Percentiles rank a stretch among this genome's conserved stretches.
Conservation (phyloP, 1,140 invertebrate species). For the Maconellicoccus hirsutus region DNA sequence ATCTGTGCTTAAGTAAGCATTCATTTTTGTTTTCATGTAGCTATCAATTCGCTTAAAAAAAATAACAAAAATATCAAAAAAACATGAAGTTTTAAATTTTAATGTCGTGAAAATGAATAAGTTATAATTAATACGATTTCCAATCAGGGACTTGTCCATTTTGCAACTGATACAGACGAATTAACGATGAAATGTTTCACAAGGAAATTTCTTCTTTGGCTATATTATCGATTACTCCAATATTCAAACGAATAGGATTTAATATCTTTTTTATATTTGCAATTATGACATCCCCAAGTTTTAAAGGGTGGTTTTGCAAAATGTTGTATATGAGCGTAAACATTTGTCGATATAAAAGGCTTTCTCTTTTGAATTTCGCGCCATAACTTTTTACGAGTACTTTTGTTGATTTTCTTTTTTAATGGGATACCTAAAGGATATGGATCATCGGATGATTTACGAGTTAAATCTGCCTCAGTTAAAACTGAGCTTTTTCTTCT, state of each 20-base stretch:
- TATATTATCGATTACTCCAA: too few species aligned
- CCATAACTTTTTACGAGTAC: neutral
- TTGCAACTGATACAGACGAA: too few species aligned
- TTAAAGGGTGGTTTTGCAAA: neutral
- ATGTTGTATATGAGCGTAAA: neutral
- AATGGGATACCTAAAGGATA: neutral
- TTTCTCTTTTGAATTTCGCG: neutral
- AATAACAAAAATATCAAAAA: too few species aligned
- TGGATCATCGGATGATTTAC: neutral
- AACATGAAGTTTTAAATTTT: too few species aligned
- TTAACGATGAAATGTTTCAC: too few species aligned
- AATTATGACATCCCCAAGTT: constrained; percentile 4
- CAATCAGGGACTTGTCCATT: too few species aligned
- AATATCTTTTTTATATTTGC: neutral
- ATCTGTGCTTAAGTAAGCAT: too few species aligned
- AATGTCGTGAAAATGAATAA: too few species aligned
- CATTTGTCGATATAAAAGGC: neutral
- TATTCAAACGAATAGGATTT: neutral
- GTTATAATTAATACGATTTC: too few species aligned
- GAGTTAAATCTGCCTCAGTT: neutral
- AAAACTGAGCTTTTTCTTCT: neutral
- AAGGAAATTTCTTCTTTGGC: too few species aligned
- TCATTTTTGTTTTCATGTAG: too few species aligned
- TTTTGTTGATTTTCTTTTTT: neutral
- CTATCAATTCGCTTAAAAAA: too few species aligned